These are phyloP conservation scores for Anthopleura xanthogrammica DNA, from an alignment of 92 coral and sea anemone species.

Conservation along the genomic window DNA sequence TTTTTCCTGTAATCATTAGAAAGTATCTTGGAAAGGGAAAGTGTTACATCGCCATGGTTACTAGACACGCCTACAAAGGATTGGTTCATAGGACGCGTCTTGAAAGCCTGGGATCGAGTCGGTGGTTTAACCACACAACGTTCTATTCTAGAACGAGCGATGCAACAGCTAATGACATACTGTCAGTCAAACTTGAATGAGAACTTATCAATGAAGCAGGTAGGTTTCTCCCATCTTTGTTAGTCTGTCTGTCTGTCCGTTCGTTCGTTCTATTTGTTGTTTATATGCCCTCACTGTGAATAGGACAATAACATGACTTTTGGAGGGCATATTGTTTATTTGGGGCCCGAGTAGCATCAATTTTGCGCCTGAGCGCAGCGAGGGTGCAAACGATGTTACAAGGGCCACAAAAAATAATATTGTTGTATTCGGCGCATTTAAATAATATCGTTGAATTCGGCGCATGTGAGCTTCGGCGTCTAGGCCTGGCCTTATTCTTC, in stretches of 20 bases:
- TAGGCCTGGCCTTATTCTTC: too few species aligned
- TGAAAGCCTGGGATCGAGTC: constrained; percentile 59
- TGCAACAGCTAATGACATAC: constrained; percentile 21
- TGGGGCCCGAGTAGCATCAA: too few species aligned
- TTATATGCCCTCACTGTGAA: too few species aligned
- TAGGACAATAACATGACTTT: too few species aligned
- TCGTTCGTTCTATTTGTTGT: neutral
- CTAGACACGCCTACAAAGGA: constrained; percentile 30
- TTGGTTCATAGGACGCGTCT: constrained; percentile 50
- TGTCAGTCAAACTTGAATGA: constrained; percentile 29
- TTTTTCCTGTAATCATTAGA: constrained; percentile 17
- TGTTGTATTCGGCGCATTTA: too few species aligned
- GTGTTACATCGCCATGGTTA: constrained; percentile 54
- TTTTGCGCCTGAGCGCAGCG: too few species aligned
- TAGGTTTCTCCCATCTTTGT: neutral
- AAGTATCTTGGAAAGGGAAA: constrained; percentile 2
- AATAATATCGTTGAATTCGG: too few species aligned
- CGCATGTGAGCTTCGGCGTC: too few species aligned
- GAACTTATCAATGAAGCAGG: constrained; percentile 29
- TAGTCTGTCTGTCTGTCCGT: neutral
- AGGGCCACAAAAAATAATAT: too few species aligned
- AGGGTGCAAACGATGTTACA: too few species aligned
- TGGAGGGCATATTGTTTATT: too few species aligned
- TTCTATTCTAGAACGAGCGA: neutral
- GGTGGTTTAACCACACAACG: constrained; percentile 30